Base-by-base conservation (phyloP, 2,113 vertebrate species). In the Bagarius yarrelli region DNA sequence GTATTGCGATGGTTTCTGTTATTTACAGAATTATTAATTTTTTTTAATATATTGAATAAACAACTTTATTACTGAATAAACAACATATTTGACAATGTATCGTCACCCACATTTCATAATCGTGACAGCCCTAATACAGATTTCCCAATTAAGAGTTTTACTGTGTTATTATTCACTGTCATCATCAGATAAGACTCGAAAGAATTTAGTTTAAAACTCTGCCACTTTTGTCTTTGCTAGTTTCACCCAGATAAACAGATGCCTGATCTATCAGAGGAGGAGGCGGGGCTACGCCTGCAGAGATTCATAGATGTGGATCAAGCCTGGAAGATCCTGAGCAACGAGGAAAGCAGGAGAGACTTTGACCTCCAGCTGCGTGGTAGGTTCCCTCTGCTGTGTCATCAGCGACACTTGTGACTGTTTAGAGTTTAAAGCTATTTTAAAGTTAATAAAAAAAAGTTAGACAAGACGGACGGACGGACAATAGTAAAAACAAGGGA, bases 281-380 rank as follows among this genome's bases (percentile, higher is more conserved):
- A 91, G 64, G 86, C 88, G 50, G 90, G 92, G 88, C 88, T 93
- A 83, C 87, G 85, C 6, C 71, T 90, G 81, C 93, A 91, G 90
- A 87, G 89, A 90, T 96, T 96, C 93, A 92, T 96, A 36, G 94
- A 96, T 83, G 89, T 96, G 73, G 93, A 94, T 88, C 94, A 94
- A 85, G 95, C 95, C 59, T 96, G 95, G 95, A 96, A 95, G 91
- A 92, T 95, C 89, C 93, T 96, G 80, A 93, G 95, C 77, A 92
- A 95, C 15, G 93, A 95, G 89, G 92, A 95, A 90, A 93, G 92
- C 83, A 96, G 91, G 91, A 94, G 86, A 87, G 90, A 91, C 82
- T 96, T 95, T 88, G 94, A 96, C 92, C 91, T 95, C 86, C 94
- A 93, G 92, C 91, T 87, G 81, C 92, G 50, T 73, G 95, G 95